A percentile compares a stretch with the other conserved stretches of the same genome.
These are phyloP conservation scores for Capromys pilorides DNA, from an alignment of 2,797 vertebrate genomes.

Conservation along the genomic window DNA sequence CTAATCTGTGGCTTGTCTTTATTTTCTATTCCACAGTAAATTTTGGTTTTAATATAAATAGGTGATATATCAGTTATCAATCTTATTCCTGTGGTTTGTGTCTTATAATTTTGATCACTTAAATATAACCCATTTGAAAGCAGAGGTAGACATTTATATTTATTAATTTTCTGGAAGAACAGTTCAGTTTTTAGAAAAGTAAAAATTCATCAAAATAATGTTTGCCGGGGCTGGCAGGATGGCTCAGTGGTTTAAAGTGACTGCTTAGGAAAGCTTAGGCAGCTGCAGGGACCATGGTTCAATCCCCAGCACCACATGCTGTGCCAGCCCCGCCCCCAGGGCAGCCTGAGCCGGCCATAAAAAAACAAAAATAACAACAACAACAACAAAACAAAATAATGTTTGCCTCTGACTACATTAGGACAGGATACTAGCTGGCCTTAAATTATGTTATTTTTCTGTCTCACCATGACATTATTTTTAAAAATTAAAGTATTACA, in stretches of 20 bases:
- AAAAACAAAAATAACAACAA: no score
- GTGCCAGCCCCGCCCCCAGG: no score
- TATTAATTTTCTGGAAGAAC: background rate
- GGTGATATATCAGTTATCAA: conserved; percentile 1
- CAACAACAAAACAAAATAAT: no score
- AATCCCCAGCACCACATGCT: no score
- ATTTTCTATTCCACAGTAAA: background rate
- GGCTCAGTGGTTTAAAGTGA: no score
- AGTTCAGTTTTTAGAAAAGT: background rate
- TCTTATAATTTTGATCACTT: background rate
- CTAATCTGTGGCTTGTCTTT: background rate
- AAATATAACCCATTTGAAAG: conserved; percentile 37
- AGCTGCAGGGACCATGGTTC: no score
- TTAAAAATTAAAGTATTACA: background rate
- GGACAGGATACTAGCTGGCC: background rate
- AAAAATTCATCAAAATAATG: conserved; percentile 49
- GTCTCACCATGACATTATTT: background rate
- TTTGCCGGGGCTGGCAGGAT: no score
- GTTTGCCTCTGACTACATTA: background rate
- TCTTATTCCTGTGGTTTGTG: background rate
- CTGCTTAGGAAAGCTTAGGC: no score
- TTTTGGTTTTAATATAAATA: conserved; percentile 19
- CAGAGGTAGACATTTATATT: background rate
- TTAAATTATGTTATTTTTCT: conserved; percentile 34
- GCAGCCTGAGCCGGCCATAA: no score